A percentile compares a stretch with the other conserved stretches of the same genome.
Evolutionary conservation across 2,797 vertebrate species (phyloP).

Genomic region (Heliangelus exortis): DNA sequence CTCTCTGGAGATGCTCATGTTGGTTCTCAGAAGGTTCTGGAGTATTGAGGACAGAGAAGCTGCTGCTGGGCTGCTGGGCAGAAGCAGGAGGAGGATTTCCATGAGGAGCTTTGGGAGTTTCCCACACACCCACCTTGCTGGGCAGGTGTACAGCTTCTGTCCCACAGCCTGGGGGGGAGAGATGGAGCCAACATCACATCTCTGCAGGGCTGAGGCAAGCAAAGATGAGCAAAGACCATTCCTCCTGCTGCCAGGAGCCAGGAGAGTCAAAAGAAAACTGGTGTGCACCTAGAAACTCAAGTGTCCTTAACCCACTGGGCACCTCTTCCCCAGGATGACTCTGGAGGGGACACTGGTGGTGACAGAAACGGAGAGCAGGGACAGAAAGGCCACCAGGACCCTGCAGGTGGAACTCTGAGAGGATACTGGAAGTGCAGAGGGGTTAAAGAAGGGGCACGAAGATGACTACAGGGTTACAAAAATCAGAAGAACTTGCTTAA

Average conservation of each 20-base stretch:
- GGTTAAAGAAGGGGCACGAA: neutral
- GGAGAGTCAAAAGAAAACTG: neutral
- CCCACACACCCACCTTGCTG: accelerated
- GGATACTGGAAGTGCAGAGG: neutral
- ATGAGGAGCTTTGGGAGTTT: neutral
- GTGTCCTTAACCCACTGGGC: neutral
- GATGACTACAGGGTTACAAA: neutral
- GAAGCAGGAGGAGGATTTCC: neutral
- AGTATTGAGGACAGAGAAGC: neutral
- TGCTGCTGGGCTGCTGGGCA: accelerated
- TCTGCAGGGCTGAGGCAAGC: neutral
- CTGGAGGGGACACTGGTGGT: neutral
- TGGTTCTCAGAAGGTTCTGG: neutral
- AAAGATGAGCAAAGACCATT: neutral
- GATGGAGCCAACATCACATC: neutral
- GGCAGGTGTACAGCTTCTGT: neutral
- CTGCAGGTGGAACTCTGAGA: neutral
- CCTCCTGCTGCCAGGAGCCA: neutral
- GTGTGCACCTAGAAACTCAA: neutral
- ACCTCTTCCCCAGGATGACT: neutral
- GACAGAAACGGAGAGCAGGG: neutral
- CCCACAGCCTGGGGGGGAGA: neutral
- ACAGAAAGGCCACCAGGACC: neutral
- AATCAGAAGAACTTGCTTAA: neutral
- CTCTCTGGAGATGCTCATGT: neutral